Conservation (phyloP, 1,140 invertebrate genomes). For the roundworm (Caenorhabditis elegans) region WBcel235 BX284602.5:8568501-8569000, state of each 20-base stretch:
- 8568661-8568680: constrained; percentile 21
- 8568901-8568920: no score
- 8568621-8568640: constrained; percentile 37
- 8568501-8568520: constrained; percentile 26
- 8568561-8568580: constrained; percentile 32
- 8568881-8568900: no score
- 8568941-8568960: constrained; percentile 25
- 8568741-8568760: neutral
- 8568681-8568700: constrained; percentile 17
- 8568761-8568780: constrained; percentile 12
- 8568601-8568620: constrained; percentile 34
- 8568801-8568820: neutral
- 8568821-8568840: no score
- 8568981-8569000: constrained; percentile 20
- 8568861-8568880: no score
- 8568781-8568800: constrained; percentile 29
- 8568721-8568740: neutral
- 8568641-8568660: constrained; percentile 23
- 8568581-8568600: constrained; percentile 24
- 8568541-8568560: neutral
- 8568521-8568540: constrained; percentile 32
- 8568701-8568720: constrained; percentile 24
- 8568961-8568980: constrained; percentile 5
- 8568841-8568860: no score
- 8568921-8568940: constrained; percentile 19